A percentile compares a stretch with the other conserved stretches of the same genome.
Evolutionary conservation across 2,797 vertebrate genomes (phyloP).

Genomic region (Salarias fasciatus): DNA sequence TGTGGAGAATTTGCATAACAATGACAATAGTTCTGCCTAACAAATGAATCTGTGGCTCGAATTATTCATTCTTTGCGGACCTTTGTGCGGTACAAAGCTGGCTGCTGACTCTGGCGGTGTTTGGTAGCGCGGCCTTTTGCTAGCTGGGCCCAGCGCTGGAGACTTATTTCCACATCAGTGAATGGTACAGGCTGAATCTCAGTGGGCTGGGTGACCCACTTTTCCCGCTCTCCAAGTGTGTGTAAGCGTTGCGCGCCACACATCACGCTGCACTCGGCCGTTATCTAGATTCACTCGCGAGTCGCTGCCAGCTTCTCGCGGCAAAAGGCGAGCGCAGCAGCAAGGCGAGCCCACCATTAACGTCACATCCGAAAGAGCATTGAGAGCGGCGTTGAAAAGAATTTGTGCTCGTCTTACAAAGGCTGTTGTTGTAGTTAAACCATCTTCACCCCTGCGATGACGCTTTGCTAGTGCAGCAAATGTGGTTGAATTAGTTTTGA

Average conservation of each 20-base stretch:
- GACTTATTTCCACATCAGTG: conserved; percentile 76
- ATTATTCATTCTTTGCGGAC: conserved; percentile 13
- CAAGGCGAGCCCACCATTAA: conserved; percentile 9
- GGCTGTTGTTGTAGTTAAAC: conserved; percentile 1
- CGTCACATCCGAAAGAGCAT: conserved; percentile 17
- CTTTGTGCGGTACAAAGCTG: conserved; percentile 15
- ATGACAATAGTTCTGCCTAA: neutral
- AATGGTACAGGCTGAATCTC: conserved; percentile 75
- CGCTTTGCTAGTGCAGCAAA: conserved; percentile 2
- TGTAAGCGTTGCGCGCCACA: conserved; percentile 44
- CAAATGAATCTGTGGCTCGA: conserved; percentile 7
- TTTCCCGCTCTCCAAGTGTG: conserved; percentile 65
- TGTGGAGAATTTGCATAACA: conserved; percentile 17
- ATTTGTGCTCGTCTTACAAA: conserved; percentile 21
- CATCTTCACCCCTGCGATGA: neutral
- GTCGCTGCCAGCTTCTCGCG: conserved; percentile 22
- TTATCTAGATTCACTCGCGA: conserved; percentile 56
- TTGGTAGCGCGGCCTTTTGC: conserved; percentile 51
- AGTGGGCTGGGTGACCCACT: conserved; percentile 79
- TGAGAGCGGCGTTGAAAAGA: conserved; percentile 20
- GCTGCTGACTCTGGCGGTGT: conserved; percentile 38
- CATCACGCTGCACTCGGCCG: conserved; percentile 38
- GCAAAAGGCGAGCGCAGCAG: conserved; percentile 17
- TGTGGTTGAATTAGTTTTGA: neutral
- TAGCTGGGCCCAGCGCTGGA: conserved; percentile 56